Evolutionary conservation across 1,140 invertebrate genomes (phyloP).

Genomic region (Drosophila santomea): DNA sequence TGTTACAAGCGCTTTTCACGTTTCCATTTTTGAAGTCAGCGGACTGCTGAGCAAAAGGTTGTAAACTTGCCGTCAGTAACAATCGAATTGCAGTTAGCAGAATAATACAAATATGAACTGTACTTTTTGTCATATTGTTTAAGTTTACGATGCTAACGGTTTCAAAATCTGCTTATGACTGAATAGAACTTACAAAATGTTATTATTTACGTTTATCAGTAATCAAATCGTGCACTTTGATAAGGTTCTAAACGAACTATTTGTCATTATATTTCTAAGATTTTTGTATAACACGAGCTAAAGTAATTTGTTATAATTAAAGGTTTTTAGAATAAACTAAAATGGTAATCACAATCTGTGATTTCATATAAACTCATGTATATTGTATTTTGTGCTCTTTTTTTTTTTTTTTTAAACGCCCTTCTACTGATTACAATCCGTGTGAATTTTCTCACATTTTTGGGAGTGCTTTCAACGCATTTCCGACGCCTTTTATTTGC

Average conservation of each 20-base stretch:
- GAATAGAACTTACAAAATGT: background rate
- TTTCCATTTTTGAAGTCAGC: background rate
- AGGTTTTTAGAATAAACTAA: background rate
- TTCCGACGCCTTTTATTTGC: background rate
- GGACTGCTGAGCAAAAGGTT: background rate
- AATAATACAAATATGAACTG: background rate
- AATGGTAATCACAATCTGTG: background rate
- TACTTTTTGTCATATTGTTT: background rate
- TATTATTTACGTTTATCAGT: background rate
- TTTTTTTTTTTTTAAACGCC: background rate
- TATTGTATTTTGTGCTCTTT: too few species aligned
- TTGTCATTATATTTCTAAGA: background rate
- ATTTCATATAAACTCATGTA: background rate
- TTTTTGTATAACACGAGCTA: background rate
- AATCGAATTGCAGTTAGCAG: background rate
- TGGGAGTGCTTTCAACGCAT: background rate
- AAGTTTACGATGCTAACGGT: background rate
- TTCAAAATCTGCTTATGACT: background rate
- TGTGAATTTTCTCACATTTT: background rate
- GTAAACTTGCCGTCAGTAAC: background rate
- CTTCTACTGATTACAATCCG: background rate
- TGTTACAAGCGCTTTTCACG: background rate
- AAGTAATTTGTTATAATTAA: background rate
- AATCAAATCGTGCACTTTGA: slow-evolving; percentile 1
- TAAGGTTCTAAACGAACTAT: background rate